These are phyloP conservation scores for Mormyrus hasselquistii DNA, from an alignment of 2,797 vertebrate species.

Conservation along the genomic window DNA sequence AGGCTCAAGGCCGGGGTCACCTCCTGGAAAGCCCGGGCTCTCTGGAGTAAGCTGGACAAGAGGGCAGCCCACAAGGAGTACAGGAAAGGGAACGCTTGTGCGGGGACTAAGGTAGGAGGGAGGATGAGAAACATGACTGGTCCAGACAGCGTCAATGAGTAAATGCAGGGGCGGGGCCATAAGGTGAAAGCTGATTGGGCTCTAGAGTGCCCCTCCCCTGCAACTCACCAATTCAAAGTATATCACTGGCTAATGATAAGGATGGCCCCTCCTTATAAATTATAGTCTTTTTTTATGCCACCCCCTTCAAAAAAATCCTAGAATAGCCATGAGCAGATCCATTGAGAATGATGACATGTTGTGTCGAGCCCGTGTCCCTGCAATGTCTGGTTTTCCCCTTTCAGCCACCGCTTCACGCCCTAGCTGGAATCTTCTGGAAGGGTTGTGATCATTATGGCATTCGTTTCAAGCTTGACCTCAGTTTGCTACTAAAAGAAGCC, in stretches of 20 bases:
- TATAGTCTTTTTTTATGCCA: background rate
- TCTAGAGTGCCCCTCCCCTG: background rate
- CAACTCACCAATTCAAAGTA: background rate
- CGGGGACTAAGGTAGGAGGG: constrained; percentile 74
- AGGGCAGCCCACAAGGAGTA: constrained; percentile 87
- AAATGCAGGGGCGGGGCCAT: background rate
- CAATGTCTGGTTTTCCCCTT: background rate
- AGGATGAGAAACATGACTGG: background rate
- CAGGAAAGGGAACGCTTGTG: constrained; percentile 75
- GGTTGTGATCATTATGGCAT: background rate
- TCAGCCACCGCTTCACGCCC: background rate
- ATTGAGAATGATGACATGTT: background rate
- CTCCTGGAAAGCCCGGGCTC: constrained; percentile 90
- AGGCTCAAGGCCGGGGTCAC: constrained; percentile 80
- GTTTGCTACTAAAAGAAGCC: background rate
- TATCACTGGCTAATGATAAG: background rate
- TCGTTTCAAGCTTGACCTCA: background rate
- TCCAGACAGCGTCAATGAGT: background rate
- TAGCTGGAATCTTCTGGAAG: background rate
- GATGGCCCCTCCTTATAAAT: background rate
- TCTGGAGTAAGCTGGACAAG: constrained; percentile 96
- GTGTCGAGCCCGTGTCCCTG: background rate
- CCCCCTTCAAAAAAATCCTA: background rate
- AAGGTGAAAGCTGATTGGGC: background rate
- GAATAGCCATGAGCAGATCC: background rate